Evolutionary conservation across 2,113 vertebrate species (phyloP), one percentile per base, ranked within the genome.

Genomic region (Dromiciops gliroides): DNA sequence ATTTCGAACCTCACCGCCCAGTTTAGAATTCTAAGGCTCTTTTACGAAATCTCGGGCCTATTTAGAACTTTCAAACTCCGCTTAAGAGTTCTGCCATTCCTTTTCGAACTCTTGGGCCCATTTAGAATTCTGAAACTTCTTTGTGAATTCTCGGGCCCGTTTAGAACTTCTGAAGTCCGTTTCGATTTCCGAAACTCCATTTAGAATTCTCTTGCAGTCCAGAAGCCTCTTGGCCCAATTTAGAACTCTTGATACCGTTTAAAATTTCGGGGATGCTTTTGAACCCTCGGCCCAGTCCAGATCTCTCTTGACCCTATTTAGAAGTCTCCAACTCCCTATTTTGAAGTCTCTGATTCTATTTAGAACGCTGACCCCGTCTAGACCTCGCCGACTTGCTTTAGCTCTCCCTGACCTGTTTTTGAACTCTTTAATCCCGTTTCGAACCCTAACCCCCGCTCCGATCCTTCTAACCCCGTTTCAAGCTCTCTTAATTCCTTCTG

Each of bases 331-430:
- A 75, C 14, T n/a, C 4, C 31, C 60, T 37, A n/a, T 75, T 75
- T 75, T 75, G 37, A n/a, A 75, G 60, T 19, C 37, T 89, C 92
- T 1, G 50, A 93, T 26, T 90, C 47, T 83, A 37, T 75, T 2
- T 1, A 51, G 94, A 92, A 95, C 97, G 97, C 95, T 97, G 97
- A 97, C 97, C 96, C 96, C 51, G 37, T n/a, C 22, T 19, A 92
- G 94, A 94, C 95, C 89, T n/a, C 12, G 48, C 25, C 53, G 89
- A 91, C 93, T 8, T 23, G 60, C 25, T 91, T 97, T 92, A 97
- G 97, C 94, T 95, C 97, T 92, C 97, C 51, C 94, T 96, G 97
- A 97, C 97, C 97, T 96, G 96, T 95, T 97, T 97, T 91, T 97
- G 97, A 98, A 97, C 97, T 90, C 89, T 48, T 75, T 98, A 98